Percentiles rank a stretch among this genome's conserved stretches.
These are phyloP conservation scores for Tyrannus savana DNA, from an alignment of 2,113 vertebrate genomes.

Conservation along the genomic window DNA sequence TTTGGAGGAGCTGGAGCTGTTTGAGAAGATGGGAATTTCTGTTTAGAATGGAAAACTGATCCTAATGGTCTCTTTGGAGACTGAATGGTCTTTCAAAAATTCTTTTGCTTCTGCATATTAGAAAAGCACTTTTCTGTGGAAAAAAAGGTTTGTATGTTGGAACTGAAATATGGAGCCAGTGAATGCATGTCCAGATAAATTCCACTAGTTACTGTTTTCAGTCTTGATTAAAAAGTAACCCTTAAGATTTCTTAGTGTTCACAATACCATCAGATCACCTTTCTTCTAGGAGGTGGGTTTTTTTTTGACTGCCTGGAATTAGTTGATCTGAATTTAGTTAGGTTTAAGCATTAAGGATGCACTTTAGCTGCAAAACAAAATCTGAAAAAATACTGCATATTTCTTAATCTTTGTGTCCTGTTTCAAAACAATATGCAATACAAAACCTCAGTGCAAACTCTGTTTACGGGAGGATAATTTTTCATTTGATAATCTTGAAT, in stretches of 20 bases:
- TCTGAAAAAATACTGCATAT: neutral
- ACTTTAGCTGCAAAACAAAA: neutral
- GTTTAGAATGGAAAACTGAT: constrained; percentile 34
- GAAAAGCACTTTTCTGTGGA: neutral
- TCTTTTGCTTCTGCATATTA: neutral
- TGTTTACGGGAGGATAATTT: neutral
- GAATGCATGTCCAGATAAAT: neutral
- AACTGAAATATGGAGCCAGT: neutral
- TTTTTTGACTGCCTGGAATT: neutral
- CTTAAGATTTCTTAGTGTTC: neutral
- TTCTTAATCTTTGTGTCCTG: neutral
- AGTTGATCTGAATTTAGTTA: neutral
- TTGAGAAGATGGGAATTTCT: constrained; percentile 26
- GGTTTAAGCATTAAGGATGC: neutral
- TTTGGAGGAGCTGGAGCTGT: constrained; percentile 42
- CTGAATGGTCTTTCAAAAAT: constrained; percentile 24
- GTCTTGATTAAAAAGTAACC: neutral
- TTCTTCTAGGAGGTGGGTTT: neutral
- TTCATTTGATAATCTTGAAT: neutral
- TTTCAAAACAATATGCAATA: neutral
- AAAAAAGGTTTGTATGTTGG: neutral
- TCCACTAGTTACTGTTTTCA: neutral
- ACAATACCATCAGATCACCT: neutral
- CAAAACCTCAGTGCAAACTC: neutral
- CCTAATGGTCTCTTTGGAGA: constrained; percentile 34